Base-by-base conservation (phyloP, 2,888 invertebrate species). In the Plusia festucae region DNA sequence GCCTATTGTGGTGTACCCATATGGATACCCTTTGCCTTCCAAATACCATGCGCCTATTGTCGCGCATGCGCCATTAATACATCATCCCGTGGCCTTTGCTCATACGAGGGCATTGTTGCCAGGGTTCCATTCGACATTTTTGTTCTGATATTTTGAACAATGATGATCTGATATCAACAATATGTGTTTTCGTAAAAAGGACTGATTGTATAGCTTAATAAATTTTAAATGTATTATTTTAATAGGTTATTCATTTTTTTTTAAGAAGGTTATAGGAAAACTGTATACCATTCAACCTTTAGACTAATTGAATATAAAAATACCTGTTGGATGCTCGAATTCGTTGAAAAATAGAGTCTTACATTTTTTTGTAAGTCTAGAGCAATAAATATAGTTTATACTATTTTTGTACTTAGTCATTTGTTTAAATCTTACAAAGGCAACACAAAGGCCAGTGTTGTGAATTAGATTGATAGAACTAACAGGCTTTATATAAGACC, bases 1-100 rank as follows among this genome's bases (percentile, higher is more conserved):
- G 0, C 89, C 91, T 0, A 65, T 81, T 15, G 64, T 77, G 13
- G 70, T 80, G 4, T 82, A 76, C 59, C 79, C 76, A 0, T 72
- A 81, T n/a, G 62, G 72, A 30, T 79, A 78, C 57, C 72, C 73
- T 0, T 68, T 81, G 0, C 53, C 78, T 0, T 60, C 77, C 2
- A 73, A 73, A 3, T 78, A 88, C 62, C 86, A 88, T 5, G 84
- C 87, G 0, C 85, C 88, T 2, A 70, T 88, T 4, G 79, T 89
- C 5, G 76, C 85, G 40, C 87, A 87, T 51, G 82, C 88, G 1
- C 88, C 90, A 0, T 68, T 90, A 2, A 74, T 90, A n/a, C 90
- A 88, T 79, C 89, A 87, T 79, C 88, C 86, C 53, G 85, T 85
- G 0, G 86, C 90, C 0, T 66, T 90, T 34, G 55, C 82, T 2